Evolutionary conservation across 2,888 invertebrate species (phyloP), one percentile per base, ranked within the genome.

Genomic region (Caenorhabditis imperialis): DNA sequence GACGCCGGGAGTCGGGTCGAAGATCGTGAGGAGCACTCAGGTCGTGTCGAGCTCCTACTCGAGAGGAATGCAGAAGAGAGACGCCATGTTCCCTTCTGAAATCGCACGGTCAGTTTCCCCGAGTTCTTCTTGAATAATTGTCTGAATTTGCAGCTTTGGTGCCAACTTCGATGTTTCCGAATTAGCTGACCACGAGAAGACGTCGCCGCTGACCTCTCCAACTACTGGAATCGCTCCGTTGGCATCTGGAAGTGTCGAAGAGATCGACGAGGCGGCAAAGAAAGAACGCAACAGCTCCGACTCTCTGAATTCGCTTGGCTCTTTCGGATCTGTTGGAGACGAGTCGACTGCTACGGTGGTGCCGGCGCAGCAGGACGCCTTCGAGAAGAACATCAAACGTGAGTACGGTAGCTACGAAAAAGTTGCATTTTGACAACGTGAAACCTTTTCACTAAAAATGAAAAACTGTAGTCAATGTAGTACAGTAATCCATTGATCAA

Each of bases 251-350:
- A 57, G 55, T 42, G 42, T 65, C 12, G 65, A 65, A 23, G 65
- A 65, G 37, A 65, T 65, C 25, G 65, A 65, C 27, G 65, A 65
- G 22, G 57, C 57, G 3, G 42, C 55, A 35, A 62, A 54, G n/a
- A 70, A 55, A 40, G 71, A 60, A 25, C 33, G 75, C 53, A 73
- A 79, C 42, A 82, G 80, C 45, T 79, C 81, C 6, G 84, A 84
- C 35, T 84, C 84, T 7, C 48, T 84, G 40, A 83, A 81, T 44
- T 84, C 84, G 22, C 30, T 69, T 1, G 78, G 75, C 14, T 81
- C 81, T 3, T 25, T 70, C 8, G 70, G 73, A 16, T 80, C 80
- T 3, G 55, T 65, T 22, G 73, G 73, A 12, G 73, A 73, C 22
- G 73, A 67, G 40, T 65, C 72, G 33, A 62, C 67, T 20, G 51